A percentile compares a stretch with the other conserved stretches of the same genome.
Evolutionary conservation across 1,140 invertebrate species (phyloP).

Genomic region (Delia radicum): DNA sequence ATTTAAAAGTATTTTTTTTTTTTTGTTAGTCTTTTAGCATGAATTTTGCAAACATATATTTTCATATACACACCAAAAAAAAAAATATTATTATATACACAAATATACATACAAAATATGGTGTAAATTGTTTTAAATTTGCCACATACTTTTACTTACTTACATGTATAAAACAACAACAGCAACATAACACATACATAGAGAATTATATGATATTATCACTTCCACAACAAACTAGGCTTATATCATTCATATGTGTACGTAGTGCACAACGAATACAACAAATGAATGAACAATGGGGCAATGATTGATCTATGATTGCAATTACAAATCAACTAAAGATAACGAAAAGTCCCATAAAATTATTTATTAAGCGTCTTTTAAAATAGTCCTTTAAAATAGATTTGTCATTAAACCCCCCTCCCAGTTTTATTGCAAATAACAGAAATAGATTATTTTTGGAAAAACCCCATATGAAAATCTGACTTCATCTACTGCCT

Average conservation of each 20-base stretch:
- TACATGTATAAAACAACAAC: background rate
- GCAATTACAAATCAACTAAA: too few relatives aligned
- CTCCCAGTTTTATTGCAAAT: too few relatives aligned
- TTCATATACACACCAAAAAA: background rate
- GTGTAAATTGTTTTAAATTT: slow-evolving; percentile 27
- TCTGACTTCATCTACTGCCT: too few relatives aligned
- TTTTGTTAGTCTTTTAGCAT: background rate
- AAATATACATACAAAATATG: slow-evolving; percentile 7
- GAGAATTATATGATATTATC: background rate
- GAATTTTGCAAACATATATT: too few relatives aligned
- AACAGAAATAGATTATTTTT: too few relatives aligned
- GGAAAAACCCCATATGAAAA: too few relatives aligned
- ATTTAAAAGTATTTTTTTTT: background rate
- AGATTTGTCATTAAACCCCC: too few relatives aligned
- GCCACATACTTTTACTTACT: slow-evolving; percentile 6
- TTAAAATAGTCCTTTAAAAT: too few relatives aligned
- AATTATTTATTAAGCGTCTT: too few relatives aligned
- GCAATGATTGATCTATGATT: too few relatives aligned
- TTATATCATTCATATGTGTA: background rate
- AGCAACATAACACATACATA: background rate
- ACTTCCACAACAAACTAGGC: slow-evolving; percentile 1
- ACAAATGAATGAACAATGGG: too few relatives aligned
- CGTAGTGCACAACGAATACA: background rate
- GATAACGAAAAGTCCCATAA: too few relatives aligned
- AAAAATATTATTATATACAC: background rate